Base-by-base conservation (phyloP, 1,140 invertebrate genomes). In the Globodera ellingtonae region DNA sequence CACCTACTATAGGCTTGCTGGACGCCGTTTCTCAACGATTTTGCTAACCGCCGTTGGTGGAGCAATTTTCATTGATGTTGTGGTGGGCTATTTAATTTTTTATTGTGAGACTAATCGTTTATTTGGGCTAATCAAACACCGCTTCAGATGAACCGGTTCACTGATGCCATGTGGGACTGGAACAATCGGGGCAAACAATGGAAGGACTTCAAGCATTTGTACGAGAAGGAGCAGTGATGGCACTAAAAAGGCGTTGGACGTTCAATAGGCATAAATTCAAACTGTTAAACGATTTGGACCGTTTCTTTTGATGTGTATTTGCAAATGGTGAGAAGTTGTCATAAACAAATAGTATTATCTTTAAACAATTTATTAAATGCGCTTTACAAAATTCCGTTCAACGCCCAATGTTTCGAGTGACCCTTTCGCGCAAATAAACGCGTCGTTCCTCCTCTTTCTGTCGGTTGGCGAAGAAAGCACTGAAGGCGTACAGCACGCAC, bases 401-500 rank as follows among this genome's bases (percentile, higher is more conserved):
- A 15, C 56, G 56, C 5, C 18, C 56, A 62, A 62, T 18, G 18
- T 62, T 62, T 18, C 56, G 5, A 15, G 56, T 6, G 18, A 18
- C 18, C 18, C 56, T 62, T 18, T 62, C 56, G 56, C 56, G 56
- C 56, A 62, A 62, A 62, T 62, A 62, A 62, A 62, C 18, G 56
- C 56, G 56, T 18, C 56, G 56, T 52, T 83, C 82, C 62, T 81
- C 83, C 21, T 50, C 9, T 65, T 62, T 8, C 21, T 82, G 59
- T 65, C 47, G 72, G 1, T 46, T 15, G 15, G 87, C 80, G 46
- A 87, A 79, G 72, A 85, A 84, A 15, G 86, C 82, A 59, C 82
- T 82, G 9, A 81, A 10, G 4, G 79, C 85, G 72, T 83, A 81
- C 7, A 87, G 75, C 56, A 83, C 75, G 9, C 74, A 85, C 13